phyloP scores from a whole-genome alignment of 2,888 invertebrate species.

The Lepidochrysops patricia region DNA sequence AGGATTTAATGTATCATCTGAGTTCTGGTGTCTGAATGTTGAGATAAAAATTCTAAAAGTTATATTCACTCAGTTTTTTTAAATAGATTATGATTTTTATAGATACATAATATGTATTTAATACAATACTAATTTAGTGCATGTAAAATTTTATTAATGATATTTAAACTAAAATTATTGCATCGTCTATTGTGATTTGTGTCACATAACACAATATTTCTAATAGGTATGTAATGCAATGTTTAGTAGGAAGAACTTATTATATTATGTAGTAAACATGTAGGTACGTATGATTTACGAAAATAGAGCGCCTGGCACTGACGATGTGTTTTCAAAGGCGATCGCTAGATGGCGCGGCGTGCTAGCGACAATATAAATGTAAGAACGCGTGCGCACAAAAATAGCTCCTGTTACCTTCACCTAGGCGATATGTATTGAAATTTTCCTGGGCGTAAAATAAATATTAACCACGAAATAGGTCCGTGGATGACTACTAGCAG shows the following conservation, averaged over 20 bases:
- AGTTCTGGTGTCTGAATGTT: not conserved
- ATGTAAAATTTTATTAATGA: too few species aligned
- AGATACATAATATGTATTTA: too few species aligned
- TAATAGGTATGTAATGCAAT: too few species aligned
- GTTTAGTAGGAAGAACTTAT: not conserved
- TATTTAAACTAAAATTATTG: not conserved
- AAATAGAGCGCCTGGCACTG: conserved; percentile 62
- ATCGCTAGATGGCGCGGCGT: conserved; percentile 62
- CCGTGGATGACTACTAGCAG: not conserved
- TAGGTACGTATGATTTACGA: conserved; percentile 36
- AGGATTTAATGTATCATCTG: conserved; percentile 39
- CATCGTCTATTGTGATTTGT: not conserved
- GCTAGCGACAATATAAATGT: conserved; percentile 33
- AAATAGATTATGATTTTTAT: too few species aligned
- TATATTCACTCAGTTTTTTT: too few species aligned
- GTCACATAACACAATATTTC: too few species aligned
- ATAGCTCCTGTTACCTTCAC: conserved; percentile 71
- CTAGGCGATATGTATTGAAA: conserved; percentile 50
- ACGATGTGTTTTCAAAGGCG: conserved; percentile 40
- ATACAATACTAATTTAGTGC: conserved; percentile 28
- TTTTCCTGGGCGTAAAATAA: conserved; percentile 36
- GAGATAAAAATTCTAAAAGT: conserved; percentile 21
- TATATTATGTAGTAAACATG: conserved; percentile 31
- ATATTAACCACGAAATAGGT: not conserved
- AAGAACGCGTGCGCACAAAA: conserved; percentile 58